These are phyloP conservation scores for Paguma larvata DNA, from an alignment of 2,797 vertebrate species.

Conservation along the genomic window DNA sequence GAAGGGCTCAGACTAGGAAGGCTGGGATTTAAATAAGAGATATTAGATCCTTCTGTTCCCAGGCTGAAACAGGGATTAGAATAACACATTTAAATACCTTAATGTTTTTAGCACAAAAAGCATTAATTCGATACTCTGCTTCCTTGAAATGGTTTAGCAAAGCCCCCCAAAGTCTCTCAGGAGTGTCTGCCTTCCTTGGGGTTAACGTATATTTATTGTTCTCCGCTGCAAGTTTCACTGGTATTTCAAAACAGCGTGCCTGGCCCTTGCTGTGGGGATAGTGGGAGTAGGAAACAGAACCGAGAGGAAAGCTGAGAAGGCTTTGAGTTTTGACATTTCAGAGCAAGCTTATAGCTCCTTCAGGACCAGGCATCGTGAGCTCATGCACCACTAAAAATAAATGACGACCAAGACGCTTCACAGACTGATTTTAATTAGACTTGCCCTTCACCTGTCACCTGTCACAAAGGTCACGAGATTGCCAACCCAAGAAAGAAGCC, in stretches of 20 bases:
- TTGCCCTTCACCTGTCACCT: slow-evolving; percentile 59
- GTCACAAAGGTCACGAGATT: neutral
- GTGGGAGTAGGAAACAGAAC: slow-evolving; percentile 72
- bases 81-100: slow-evolving; percentile 85
- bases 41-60: slow-evolving; percentile 83
- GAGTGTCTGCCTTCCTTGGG: slow-evolving; percentile 80
- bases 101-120: slow-evolving; percentile 88
- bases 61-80: slow-evolving; percentile 83
- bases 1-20: slow-evolving; percentile 75
- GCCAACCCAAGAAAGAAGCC: neutral
- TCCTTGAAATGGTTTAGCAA: slow-evolving; percentile 87
- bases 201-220: slow-evolving; percentile 75
- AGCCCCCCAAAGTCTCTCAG: slow-evolving; percentile 79
- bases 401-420: slow-evolving; percentile 12
- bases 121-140: slow-evolving; percentile 87
- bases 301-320: slow-evolving; percentile 68
- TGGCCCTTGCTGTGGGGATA: slow-evolving; percentile 82
- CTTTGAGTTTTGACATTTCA: slow-evolving; percentile 72
- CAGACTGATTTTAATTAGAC: slow-evolving; percentile 65
- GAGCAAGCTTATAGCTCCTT: slow-evolving; percentile 30
- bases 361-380: slow-evolving; percentile 63
- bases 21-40: slow-evolving; percentile 79
- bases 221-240: slow-evolving; percentile 73
- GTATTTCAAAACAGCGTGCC: slow-evolving; percentile 72
- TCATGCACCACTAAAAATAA: slow-evolving; percentile 57